Conservation (phyloP, 2,888 invertebrate genomes). For the Cynaeus angustus region DNA sequence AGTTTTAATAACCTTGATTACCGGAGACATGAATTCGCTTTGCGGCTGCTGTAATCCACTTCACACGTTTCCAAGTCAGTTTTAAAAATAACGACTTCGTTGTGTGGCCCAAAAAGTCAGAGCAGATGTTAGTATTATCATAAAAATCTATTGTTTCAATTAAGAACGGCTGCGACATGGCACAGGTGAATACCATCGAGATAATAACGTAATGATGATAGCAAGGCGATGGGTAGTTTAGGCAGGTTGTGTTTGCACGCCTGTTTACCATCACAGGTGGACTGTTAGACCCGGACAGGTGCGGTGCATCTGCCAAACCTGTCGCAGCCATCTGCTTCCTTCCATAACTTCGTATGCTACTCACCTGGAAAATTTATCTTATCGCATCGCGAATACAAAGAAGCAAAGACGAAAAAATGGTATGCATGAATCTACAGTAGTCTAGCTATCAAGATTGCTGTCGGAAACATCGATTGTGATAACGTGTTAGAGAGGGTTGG, state of each 20-base stretch:
- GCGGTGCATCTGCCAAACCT: slow-evolving; percentile 51
- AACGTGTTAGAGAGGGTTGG: too few species aligned
- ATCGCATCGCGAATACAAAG: slow-evolving; percentile 14
- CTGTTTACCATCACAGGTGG: slow-evolving; percentile 48
- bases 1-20: slow-evolving; percentile 9
- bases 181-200: slow-evolving; percentile 42
- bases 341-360: slow-evolving; percentile 39
- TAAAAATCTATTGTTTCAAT: slow-evolving; percentile 39
- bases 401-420: background rate
- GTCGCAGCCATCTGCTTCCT: slow-evolving; percentile 51
- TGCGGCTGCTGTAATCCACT: background rate
- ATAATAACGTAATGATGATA: slow-evolving; percentile 48
- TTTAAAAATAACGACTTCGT: slow-evolving; percentile 1
- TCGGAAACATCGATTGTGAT: too few species aligned
- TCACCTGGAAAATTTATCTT: slow-evolving; percentile 44
- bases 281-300: slow-evolving; percentile 49
- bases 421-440: too few species aligned
- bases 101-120: slow-evolving; percentile 3
- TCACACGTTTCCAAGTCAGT: background rate
- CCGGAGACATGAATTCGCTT: background rate
- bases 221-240: slow-evolving; percentile 44
- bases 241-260: slow-evolving; percentile 51
- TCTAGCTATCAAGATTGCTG: too few species aligned
- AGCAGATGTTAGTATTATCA: slow-evolving; percentile 25
- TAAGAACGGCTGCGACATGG: slow-evolving; percentile 34